Conservation (phyloP, 2,113 vertebrate species). For the Ivindomyrus marchei region DNA sequence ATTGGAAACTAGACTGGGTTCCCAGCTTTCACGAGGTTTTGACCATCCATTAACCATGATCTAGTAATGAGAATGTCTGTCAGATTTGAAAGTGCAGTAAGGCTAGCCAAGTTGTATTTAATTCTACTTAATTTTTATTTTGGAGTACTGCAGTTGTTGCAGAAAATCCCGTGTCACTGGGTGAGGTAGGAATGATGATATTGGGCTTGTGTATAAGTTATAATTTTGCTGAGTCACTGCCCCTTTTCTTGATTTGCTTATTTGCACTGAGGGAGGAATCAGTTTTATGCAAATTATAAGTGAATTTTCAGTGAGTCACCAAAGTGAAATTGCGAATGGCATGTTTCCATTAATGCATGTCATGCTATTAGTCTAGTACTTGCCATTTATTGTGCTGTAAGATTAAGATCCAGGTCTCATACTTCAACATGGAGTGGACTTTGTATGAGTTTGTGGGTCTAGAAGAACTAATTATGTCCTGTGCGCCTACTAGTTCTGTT, state of each 20-base stretch:
- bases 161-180: neutral
- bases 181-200: neutral
- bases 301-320: neutral
- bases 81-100: neutral
- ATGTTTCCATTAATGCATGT: neutral
- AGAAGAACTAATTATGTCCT: neutral
- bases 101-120: neutral
- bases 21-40: neutral
- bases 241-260: neutral
- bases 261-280: neutral
- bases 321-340: neutral
- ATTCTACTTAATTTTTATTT: neutral
- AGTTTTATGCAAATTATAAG: neutral
- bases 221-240: conserved; percentile 5
- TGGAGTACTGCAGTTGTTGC: neutral
- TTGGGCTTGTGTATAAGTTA: neutral
- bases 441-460: neutral
- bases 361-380: neutral
- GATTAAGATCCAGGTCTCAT: neutral
- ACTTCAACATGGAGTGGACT: neutral
- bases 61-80: neutral
- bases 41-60: neutral
- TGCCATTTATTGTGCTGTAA: neutral
- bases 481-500: neutral
- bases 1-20: neutral